phyloP scores from a whole-genome alignment of 2,797 vertebrate genomes.

The Lacerta agilis region DNA sequence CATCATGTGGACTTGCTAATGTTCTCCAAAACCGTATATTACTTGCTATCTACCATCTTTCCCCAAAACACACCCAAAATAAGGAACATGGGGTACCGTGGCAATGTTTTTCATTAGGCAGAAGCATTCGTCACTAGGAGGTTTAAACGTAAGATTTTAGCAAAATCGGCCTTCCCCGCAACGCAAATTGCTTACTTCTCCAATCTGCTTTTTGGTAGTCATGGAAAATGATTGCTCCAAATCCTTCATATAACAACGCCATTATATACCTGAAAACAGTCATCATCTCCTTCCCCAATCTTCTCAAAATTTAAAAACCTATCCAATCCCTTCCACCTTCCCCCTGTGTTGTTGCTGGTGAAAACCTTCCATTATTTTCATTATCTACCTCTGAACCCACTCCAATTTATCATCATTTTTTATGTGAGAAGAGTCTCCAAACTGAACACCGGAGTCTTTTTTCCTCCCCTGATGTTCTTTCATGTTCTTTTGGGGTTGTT shows the following conservation, averaged over 20 bases:
- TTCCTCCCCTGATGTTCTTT: background rate
- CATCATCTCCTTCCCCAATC: conserved; percentile 18
- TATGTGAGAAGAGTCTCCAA: no score
- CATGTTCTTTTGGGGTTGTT: background rate
- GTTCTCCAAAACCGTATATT: no score
- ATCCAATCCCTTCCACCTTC: background rate
- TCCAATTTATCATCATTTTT: background rate
- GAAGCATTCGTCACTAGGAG: background rate
- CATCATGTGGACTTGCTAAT: background rate
- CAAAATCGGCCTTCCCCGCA: background rate
- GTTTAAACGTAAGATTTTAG: conserved; percentile 15
- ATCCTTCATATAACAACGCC: background rate
- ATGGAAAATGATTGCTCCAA: conserved; percentile 24
- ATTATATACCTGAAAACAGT: conserved; percentile 31
- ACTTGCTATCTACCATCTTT: background rate
- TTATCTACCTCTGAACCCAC: background rate
- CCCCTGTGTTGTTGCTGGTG: background rate
- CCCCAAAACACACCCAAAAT: background rate
- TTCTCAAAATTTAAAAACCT: conserved; percentile 1
- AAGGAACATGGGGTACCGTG: background rate
- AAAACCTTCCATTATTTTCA: conserved; percentile 20
- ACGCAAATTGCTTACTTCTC: background rate
- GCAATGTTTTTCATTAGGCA: background rate
- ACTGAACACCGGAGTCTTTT: background rate
- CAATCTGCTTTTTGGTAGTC: background rate